phyloP scores from a whole-genome alignment of 2,113 vertebrate species.

The Coreoperca whiteheadi region DNA sequence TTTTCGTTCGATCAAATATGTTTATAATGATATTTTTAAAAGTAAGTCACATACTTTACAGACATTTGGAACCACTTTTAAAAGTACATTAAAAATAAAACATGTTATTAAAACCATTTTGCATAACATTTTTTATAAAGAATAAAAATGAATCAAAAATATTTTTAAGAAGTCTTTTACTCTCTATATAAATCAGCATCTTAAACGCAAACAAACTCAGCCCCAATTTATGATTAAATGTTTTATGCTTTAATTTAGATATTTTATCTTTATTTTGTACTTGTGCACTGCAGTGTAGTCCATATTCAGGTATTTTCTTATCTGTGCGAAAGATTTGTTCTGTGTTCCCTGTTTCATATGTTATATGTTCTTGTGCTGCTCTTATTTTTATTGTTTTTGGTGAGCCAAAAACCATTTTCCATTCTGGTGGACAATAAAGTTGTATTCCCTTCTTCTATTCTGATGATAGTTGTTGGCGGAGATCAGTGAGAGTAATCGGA shows the following conservation, averaged over 20 bases:
- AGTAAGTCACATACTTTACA: not conserved
- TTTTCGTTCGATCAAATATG: not conserved
- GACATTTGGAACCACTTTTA: not conserved
- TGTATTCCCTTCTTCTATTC: not conserved
- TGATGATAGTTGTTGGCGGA: not conserved
- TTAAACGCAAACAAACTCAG: not conserved
- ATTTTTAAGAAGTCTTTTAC: not conserved
- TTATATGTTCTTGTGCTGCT: not conserved
- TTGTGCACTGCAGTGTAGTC: not conserved
- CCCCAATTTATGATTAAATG: not conserved
- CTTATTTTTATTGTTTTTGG: not conserved
- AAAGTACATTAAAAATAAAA: not conserved
- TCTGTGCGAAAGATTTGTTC: not conserved
- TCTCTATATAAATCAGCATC: not conserved
- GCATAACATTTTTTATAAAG: not conserved
- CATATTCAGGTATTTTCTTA: no score
- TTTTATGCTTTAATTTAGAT: not conserved
- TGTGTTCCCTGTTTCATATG: not conserved
- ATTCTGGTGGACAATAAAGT: not conserved
- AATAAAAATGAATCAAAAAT: not conserved
- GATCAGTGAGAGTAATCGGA: not conserved
- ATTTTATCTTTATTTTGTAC: not conserved
- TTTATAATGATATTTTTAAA: not conserved
- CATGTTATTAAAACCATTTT: not conserved
- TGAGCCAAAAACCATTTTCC: not conserved